Conservation (phyloP, 2,113 vertebrate genomes). For the Nyctereutes procyonoides region DNA sequence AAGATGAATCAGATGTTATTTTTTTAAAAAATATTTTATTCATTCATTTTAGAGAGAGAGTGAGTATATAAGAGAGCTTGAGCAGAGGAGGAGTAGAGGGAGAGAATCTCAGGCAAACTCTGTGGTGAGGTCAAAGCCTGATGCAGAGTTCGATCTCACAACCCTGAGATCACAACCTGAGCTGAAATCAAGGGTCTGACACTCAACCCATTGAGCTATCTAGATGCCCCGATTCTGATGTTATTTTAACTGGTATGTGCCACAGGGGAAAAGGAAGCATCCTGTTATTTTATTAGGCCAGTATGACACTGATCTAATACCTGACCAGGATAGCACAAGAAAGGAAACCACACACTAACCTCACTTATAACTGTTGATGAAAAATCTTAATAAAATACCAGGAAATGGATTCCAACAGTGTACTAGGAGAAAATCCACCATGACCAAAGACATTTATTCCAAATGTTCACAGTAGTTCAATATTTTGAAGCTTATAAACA, state of each 20-base stretch:
- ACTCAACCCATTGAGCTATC: background rate
- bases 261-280: background rate
- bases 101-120: background rate
- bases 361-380: background rate
- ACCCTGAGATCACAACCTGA: background rate
- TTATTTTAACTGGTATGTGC: background rate
- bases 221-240: background rate
- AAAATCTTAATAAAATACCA: background rate
- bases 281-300: background rate
- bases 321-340: background rate
- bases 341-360: background rate
- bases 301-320: background rate
- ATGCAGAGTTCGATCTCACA: background rate
- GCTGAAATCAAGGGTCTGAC: background rate
- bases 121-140: background rate
- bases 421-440: background rate
- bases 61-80: background rate
- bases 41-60: background rate
- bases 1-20: background rate
- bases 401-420: background rate
- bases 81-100: background rate
- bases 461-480: background rate
- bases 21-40: background rate
- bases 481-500: background rate
- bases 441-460: background rate